Percentiles rank a stretch among this genome's conserved stretches.
These are phyloP conservation scores for Phalacrocorax carbo DNA, from an alignment of 2,113 vertebrate species.

Conservation along the genomic window DNA sequence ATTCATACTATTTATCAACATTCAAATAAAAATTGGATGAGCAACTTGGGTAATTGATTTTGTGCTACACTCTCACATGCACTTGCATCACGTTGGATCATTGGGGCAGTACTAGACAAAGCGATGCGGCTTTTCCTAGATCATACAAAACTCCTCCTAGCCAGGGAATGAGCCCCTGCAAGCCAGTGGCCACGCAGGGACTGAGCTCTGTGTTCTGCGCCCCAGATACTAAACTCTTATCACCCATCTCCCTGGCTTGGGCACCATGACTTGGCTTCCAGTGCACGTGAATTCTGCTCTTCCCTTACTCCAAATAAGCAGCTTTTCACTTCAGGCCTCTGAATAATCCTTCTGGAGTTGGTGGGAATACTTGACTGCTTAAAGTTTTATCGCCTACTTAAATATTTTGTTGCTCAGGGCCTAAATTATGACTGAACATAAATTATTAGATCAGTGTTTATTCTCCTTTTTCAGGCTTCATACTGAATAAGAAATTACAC, in stretches of 20 bases:
- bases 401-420: neutral
- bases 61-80: neutral
- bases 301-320: neutral
- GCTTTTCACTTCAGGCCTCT: neutral
- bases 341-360: neutral
- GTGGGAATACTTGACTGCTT: neutral
- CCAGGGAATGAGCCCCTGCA: fast-evolving
- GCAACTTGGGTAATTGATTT: neutral
- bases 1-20: neutral
- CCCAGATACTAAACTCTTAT: neutral
- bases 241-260: neutral
- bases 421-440: neutral
- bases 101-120: neutral
- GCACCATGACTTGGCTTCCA: neutral
- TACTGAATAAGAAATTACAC: neutral
- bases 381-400: neutral
- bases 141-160: neutral
- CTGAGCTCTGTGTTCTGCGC: neutral
- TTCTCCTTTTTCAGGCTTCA: neutral
- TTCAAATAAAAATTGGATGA: neutral
- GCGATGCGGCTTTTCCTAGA: neutral
- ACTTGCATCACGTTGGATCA: neutral
- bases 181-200: fast-evolving
- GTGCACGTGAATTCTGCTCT: neutral
- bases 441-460: neutral